A percentile compares a stretch with the other conserved stretches of the same genome.
Conservation (phyloP, 53 echinoderm and acorn worm genomes). For the Stichopus horrens region DNA sequence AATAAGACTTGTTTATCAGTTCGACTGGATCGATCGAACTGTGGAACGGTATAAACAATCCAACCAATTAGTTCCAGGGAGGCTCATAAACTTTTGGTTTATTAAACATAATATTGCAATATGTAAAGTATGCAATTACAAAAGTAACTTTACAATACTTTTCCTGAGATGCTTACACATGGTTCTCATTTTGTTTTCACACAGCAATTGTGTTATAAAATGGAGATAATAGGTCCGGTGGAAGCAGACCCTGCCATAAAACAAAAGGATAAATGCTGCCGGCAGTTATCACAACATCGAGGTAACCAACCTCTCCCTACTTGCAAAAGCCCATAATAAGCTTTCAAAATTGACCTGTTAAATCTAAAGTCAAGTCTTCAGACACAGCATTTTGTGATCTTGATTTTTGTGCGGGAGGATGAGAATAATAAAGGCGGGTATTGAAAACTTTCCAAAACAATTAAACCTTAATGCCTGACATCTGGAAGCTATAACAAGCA, state of each 20-base stretch:
- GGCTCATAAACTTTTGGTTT: too few species aligned
- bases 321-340: constrained; percentile 5
- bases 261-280: background rate
- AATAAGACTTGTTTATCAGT: too few species aligned
- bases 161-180: background rate
- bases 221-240: background rate
- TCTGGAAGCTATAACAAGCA: constrained; percentile 31
- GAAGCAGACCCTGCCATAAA: background rate
- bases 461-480: background rate
- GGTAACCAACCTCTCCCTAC: background rate
- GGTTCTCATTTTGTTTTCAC: background rate
- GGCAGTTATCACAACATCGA: background rate
- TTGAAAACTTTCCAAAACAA: background rate
- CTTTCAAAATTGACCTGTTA: constrained; percentile 3
- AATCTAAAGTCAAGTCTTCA: background rate
- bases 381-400: background rate
- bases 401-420: constrained; percentile 11
- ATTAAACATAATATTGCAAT: background rate
- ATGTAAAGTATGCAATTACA: background rate
- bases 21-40: too few species aligned
- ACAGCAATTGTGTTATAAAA: background rate
- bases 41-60: too few species aligned
- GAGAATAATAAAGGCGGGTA: background rate
- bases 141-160: background rate
- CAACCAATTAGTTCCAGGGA: too few species aligned